Evolutionary conservation across 2,888 invertebrate species (phyloP).

Genomic region (Harpalus rufipes): DNA sequence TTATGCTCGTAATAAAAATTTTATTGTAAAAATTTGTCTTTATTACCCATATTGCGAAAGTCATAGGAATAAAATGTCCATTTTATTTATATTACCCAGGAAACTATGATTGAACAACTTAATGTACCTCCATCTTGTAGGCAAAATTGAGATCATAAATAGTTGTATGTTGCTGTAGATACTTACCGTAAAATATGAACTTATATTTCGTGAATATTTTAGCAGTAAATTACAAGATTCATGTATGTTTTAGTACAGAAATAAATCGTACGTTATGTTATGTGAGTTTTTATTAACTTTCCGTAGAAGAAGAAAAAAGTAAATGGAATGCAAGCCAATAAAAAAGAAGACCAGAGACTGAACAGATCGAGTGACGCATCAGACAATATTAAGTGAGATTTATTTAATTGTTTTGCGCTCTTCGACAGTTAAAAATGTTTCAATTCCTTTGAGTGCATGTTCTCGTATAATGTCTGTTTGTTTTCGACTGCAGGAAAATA

Average conservation of each 20-base stretch:
- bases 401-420: slow-evolving; percentile 43
- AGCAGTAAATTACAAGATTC: slow-evolving; percentile 41
- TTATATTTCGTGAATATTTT: slow-evolving; percentile 59
- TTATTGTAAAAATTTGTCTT: too few species aligned
- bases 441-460: slow-evolving; percentile 41
- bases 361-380: slow-evolving; percentile 18
- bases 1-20: too few species aligned
- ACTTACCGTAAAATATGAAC: slow-evolving; percentile 55
- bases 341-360: slow-evolving; percentile 14
- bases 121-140: slow-evolving; percentile 16
- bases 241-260: slow-evolving; percentile 50
- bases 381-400: slow-evolving; percentile 24
- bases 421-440: slow-evolving; percentile 31
- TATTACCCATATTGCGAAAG: too few species aligned
- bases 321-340: neutral
- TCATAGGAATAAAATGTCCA: too few species aligned
- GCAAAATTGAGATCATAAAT: slow-evolving; percentile 55
- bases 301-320: slow-evolving; percentile 1
- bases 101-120: slow-evolving; percentile 14
- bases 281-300: slow-evolving; percentile 54
- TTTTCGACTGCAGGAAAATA: neutral
- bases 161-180: slow-evolving; percentile 42
- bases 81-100: neutral
- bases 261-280: slow-evolving; percentile 46
- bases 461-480: slow-evolving; percentile 9